Evolutionary conservation across 2,113 vertebrate species (phyloP).

Genomic region (Emydocephalus ijimae): DNA sequence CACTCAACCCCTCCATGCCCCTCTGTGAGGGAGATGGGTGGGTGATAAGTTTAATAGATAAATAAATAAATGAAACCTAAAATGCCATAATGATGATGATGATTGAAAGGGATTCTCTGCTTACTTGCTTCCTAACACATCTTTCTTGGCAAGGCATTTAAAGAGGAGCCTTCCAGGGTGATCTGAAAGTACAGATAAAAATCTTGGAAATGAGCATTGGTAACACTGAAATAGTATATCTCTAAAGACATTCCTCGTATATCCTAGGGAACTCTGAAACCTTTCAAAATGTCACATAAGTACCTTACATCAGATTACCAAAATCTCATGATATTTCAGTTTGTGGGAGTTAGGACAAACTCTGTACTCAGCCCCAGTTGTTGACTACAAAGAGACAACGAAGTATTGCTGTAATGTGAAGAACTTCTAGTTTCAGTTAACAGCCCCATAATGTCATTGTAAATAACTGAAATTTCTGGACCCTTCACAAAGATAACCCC

Average conservation of each 20-base stretch:
- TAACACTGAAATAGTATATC: neutral
- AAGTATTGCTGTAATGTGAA: neutral
- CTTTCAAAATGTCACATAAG: neutral
- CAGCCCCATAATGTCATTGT: neutral
- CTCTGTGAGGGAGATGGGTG: neutral
- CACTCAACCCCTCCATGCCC: neutral
- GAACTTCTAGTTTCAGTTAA: neutral
- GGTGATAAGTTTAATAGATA: neutral
- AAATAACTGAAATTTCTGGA: neutral
- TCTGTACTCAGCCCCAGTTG: neutral
- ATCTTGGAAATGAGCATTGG: neutral
- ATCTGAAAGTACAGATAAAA: neutral
- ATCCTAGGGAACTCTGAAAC: neutral
- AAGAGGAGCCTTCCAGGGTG: neutral
- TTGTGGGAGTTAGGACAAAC: neutral
- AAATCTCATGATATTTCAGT: neutral
- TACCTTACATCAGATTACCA: neutral
- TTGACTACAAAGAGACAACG: neutral
- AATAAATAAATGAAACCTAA: neutral
- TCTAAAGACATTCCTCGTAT: neutral
- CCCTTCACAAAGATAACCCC: neutral
- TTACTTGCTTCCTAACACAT: neutral
- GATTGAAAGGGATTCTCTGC: neutral
- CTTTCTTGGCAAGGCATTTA: neutral
- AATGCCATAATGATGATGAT: neutral